phyloP scores from a whole-genome alignment of 1,140 invertebrate species.

The Drosophila baimaii region DNA sequence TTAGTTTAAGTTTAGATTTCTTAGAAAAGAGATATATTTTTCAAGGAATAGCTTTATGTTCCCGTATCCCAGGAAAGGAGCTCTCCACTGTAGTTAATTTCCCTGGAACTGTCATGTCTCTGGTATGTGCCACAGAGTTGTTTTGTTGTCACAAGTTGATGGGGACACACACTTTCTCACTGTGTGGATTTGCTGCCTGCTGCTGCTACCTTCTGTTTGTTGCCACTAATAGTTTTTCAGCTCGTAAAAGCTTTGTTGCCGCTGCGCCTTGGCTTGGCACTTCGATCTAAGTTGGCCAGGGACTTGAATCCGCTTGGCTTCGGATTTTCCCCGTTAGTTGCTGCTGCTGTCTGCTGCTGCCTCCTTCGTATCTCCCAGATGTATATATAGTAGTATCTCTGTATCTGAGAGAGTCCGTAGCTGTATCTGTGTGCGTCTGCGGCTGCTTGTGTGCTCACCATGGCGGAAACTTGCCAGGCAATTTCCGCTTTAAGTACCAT shows the following conservation, averaged over 20 bases:
- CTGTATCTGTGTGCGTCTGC: slow-evolving; percentile 21
- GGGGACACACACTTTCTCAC: neutral
- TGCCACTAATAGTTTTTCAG: slow-evolving; percentile 78
- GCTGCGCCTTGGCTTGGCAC: slow-evolving; percentile 36
- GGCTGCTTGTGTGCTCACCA: slow-evolving; percentile 61
- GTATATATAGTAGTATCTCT: no score
- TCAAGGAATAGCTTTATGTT: neutral
- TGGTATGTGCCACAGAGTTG: neutral
- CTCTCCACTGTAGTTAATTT: neutral
- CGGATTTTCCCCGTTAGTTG: slow-evolving; percentile 23
- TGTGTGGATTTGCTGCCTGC: slow-evolving; percentile 11
- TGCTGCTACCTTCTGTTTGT: slow-evolving; percentile 14
- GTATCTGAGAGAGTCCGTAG: slow-evolving; percentile 19
- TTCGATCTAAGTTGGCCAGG: slow-evolving; percentile 65
- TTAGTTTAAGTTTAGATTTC: neutral
- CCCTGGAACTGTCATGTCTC: neutral
- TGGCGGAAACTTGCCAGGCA: slow-evolving; percentile 82
- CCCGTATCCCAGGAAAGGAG: neutral
- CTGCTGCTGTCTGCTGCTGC: slow-evolving; percentile 12
- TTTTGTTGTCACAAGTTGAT: neutral
- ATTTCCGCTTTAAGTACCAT: slow-evolving; percentile 84
- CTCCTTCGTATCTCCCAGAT: slow-evolving; percentile 12
- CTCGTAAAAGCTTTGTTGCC: slow-evolving; percentile 74
- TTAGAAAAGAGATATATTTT: neutral
- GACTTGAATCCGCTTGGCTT: slow-evolving; percentile 43